Evolutionary conservation across 1,140 invertebrate genomes (phyloP).

Genomic region (Eumaeus atala): DNA sequence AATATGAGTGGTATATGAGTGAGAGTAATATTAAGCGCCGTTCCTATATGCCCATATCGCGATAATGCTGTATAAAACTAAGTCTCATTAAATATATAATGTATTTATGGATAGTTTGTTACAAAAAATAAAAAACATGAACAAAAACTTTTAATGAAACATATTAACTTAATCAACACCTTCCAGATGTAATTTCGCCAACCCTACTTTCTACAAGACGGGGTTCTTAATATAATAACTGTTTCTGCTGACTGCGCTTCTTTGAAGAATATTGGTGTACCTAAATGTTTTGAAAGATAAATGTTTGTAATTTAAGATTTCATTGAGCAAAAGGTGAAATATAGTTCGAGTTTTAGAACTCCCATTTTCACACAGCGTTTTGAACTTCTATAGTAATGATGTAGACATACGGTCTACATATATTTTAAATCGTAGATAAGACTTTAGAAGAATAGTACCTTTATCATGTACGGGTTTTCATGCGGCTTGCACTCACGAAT

Average conservation of each 20-base stretch:
- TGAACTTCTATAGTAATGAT: background rate
- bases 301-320: constrained; percentile 12
- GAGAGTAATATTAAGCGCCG: no score
- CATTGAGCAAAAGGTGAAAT: background rate
- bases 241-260: constrained; percentile 31
- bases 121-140: no score
- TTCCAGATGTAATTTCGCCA: background rate
- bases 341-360: background rate
- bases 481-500: no score
- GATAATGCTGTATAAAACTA: no score
- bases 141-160: no score
- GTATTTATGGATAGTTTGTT: no score
- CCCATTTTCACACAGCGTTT: background rate
- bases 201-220: constrained; percentile 24
- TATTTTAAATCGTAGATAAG: background rate
- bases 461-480: no score
- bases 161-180: no score
- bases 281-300: constrained; percentile 14
- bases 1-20: no score
- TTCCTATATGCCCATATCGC: no score
- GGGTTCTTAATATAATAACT: constrained; percentile 55
- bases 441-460: no score
- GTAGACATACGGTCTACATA: background rate
- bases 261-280: constrained; percentile 31
- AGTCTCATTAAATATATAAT: no score